These are phyloP conservation scores for Anagrus nilaparvatae DNA, from an alignment of 1,140 invertebrate species.

Conservation along the genomic window DNA sequence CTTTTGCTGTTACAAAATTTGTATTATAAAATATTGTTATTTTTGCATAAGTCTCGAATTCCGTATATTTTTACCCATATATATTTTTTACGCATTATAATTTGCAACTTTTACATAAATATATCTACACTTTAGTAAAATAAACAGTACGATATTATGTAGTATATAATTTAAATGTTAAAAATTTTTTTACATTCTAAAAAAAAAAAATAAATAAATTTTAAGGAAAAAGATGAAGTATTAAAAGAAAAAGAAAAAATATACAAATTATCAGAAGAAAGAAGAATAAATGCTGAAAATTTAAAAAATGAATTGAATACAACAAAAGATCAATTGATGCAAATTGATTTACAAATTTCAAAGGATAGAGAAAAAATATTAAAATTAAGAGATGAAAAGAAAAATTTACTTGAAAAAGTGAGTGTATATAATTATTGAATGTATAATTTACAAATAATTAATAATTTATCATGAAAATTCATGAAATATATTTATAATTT, in stretches of 20 bases:
- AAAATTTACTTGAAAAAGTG: conserved; percentile 38
- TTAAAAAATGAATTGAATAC: conserved; percentile 30
- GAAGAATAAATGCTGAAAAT: conserved; percentile 33
- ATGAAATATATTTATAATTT: no score
- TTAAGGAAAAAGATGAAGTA: conserved; percentile 41
- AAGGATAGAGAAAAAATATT: conserved; percentile 36
- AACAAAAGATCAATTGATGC: conserved; percentile 23
- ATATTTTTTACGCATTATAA: conserved; percentile 1
- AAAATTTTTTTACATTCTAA: not conserved
- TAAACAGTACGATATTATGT: not conserved
- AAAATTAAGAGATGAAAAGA: conserved; percentile 36
- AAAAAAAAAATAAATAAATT: no score
- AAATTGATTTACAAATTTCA: conserved; percentile 30
- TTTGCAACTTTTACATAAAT: not conserved
- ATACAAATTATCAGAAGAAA: conserved; percentile 31
- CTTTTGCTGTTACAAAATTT: no score
- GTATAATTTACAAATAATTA: no score
- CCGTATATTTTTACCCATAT: conserved; percentile 1
- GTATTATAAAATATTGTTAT: no score
- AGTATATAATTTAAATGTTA: not conserved
- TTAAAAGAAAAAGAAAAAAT: conserved; percentile 35
- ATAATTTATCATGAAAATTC: no score
- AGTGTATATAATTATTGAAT: no score
- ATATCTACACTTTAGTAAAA: not conserved
- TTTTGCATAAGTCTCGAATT: no score